Evolutionary conservation across 1,140 invertebrate genomes (phyloP).

Genomic region (Diuraphis noxia): DNA sequence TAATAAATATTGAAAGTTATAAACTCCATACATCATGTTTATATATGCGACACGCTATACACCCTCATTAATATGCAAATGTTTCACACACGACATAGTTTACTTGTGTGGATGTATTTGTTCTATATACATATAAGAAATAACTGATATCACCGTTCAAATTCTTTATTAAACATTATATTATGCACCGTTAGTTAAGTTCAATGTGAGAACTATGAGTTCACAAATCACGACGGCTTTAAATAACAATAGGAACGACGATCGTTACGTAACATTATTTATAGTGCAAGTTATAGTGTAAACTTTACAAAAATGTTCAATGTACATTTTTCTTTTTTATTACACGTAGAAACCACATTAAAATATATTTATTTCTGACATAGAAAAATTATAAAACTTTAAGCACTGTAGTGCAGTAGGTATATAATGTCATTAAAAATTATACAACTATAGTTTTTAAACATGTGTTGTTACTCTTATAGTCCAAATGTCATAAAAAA

Average conservation of each 20-base stretch:
- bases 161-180: neutral
- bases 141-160: neutral
- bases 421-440: constrained; percentile 31
- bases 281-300: constrained; percentile 20
- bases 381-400: constrained; percentile 27
- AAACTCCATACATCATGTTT: neutral
- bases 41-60: neutral
- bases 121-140: neutral
- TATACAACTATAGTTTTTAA: constrained; percentile 21
- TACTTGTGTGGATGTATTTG: neutral
- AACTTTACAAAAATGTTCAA: constrained; percentile 33
- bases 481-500: constrained; percentile 4
- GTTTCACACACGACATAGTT: neutral
- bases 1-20: constrained; percentile 3
- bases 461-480: neutral
- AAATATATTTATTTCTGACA: constrained; percentile 30
- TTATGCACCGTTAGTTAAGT: neutral
- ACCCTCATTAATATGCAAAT: neutral
- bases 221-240: neutral
- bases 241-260: constrained; percentile 23
- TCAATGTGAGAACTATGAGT: constrained; percentile 10
- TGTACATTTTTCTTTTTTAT: constrained; percentile 34
- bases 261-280: constrained; percentile 22
- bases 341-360: neutral
- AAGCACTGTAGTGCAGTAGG: neutral